These are phyloP conservation scores for Drosophila vallismaia DNA, from an alignment of 2,888 invertebrate genomes.

Conservation along the genomic window DNA sequence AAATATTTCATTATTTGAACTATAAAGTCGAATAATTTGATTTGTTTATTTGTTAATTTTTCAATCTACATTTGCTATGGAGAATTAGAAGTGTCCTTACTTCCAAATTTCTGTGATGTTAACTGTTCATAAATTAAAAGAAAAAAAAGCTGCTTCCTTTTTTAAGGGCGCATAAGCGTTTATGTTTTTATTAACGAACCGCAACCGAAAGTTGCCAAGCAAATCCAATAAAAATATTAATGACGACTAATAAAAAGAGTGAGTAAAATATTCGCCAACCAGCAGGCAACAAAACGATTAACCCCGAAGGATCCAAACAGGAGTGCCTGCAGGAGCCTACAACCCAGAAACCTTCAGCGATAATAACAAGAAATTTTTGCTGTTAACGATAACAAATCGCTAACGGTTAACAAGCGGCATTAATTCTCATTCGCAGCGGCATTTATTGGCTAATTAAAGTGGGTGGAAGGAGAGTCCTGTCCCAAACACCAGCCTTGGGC, in stretches of 20 bases:
- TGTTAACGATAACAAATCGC: conserved; percentile 79
- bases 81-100: too few species aligned
- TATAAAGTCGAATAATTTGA: background rate
- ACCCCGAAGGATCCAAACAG: conserved; percentile 49
- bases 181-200: conserved; percentile 74
- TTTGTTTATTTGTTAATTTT: background rate
- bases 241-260: conserved; percentile 63
- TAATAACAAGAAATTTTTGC: conserved; percentile 34
- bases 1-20: background rate
- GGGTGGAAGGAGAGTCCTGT: conserved; percentile 9
- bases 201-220: conserved; percentile 47
- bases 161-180: conserved; percentile 24
- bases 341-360: conserved; percentile 27
- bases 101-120: conserved; percentile 1
- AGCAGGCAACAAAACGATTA: conserved; percentile 76
- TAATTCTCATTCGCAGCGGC: conserved; percentile 73
- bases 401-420: conserved; percentile 70
- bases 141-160: conserved; percentile 5
- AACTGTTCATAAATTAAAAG: conserved; percentile 19
- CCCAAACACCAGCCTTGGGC: conserved; percentile 7
- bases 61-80: too few species aligned
- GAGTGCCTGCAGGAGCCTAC: conserved; percentile 10
- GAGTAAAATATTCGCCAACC: conserved; percentile 32
- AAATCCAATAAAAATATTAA: conserved; percentile 74
- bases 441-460: conserved; percentile 79